Evolutionary conservation across 2,888 invertebrate genomes (phyloP).

Genomic region (Sisyra nigra): DNA sequence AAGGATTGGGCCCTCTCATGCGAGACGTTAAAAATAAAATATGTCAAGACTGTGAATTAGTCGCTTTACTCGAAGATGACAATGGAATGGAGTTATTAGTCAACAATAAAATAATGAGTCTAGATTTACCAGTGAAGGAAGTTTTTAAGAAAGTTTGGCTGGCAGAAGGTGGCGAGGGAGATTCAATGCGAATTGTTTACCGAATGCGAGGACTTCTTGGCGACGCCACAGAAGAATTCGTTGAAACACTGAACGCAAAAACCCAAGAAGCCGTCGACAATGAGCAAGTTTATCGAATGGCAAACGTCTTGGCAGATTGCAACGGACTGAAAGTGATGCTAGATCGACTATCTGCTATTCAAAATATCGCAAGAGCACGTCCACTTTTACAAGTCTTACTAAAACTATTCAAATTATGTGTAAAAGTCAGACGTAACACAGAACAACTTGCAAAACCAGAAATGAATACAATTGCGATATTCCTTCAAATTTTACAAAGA

Average conservation of each 20-base stretch:
- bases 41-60: constrained; percentile 92
- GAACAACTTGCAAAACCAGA: constrained; percentile 76
- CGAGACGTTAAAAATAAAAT: constrained; percentile 98
- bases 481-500: constrained; percentile 71
- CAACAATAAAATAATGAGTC: constrained; percentile 93
- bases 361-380: constrained; percentile 72
- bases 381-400: constrained; percentile 78
- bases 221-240: constrained; percentile 98
- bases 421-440: constrained; percentile 80
- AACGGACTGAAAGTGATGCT: constrained; percentile 66
- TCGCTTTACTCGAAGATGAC: constrained; percentile 95
- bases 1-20: constrained; percentile 93
- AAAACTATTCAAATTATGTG: constrained; percentile 76
- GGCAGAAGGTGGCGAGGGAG: constrained; percentile 76
- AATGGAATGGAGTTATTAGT: constrained; percentile 97
- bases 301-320: constrained; percentile 68
- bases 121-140: constrained; percentile 91
- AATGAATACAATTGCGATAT: constrained; percentile 64
- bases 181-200: constrained; percentile 95
- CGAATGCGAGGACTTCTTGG: constrained; percentile 95
- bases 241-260: constrained; percentile 79
- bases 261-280: constrained; percentile 79
- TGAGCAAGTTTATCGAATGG: constrained; percentile 86
- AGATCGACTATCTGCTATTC: constrained; percentile 68
- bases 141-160: constrained; percentile 79